Conservation (phyloP, 2,113 vertebrate species). For the Chloropsis cyanopogon region DNA sequence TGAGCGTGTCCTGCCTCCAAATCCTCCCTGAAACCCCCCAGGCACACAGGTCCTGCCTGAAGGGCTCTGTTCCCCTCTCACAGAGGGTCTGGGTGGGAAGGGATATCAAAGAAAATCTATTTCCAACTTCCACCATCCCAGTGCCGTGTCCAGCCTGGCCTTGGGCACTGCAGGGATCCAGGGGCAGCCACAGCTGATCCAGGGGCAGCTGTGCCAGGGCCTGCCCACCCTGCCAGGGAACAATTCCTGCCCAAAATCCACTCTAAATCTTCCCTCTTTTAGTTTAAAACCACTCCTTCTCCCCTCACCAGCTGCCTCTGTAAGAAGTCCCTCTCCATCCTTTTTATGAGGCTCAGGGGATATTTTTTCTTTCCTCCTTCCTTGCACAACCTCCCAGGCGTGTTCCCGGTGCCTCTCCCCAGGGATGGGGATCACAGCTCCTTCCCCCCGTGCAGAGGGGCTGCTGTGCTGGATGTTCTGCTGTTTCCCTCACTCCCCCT, state of each 20-base stretch:
- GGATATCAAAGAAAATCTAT: not conserved
- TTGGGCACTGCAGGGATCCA: not conserved
- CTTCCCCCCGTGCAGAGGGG: not conserved
- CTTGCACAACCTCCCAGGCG: not conserved
- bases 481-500: not conserved
- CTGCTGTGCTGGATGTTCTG: not conserved
- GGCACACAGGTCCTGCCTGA: fast-evolving
- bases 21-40: no score
- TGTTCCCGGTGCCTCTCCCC: not conserved
- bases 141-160: not conserved
- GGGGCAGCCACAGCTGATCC: not conserved
- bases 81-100: not conserved
- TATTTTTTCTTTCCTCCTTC: not conserved
- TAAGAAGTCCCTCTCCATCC: not conserved
- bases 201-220: not conserved
- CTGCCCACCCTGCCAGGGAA: not conserved
- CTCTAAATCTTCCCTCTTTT: not conserved
- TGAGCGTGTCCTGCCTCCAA: not conserved
- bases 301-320: not conserved
- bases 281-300: not conserved
- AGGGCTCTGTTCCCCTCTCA: not conserved
- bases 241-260: not conserved
- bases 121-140: not conserved
- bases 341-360: not conserved
- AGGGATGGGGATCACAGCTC: fast-evolving